These are phyloP conservation scores for Pluvianellus socialis DNA, from an alignment of 2,113 vertebrate genomes.

Conservation along the genomic window DNA sequence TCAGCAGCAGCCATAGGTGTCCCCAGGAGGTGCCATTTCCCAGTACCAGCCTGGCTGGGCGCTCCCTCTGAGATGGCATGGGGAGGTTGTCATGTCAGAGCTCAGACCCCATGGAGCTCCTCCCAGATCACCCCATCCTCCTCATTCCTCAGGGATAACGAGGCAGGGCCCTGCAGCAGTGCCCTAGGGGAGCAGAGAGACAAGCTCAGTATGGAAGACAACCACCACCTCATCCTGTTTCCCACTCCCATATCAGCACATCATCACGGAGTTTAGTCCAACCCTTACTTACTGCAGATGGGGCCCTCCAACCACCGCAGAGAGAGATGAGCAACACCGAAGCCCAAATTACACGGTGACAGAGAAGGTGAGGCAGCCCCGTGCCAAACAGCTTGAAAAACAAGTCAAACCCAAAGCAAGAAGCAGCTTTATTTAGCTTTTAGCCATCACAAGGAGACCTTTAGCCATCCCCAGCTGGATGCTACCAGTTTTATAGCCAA, in stretches of 20 bases:
- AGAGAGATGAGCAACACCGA: background rate
- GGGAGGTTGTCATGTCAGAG: background rate
- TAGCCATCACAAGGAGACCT: background rate
- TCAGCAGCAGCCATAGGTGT: background rate
- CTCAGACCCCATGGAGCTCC: background rate
- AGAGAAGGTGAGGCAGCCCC: background rate
- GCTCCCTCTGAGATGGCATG: accelerated
- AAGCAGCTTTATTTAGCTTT: background rate
- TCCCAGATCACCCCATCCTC: background rate
- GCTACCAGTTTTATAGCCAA: background rate
- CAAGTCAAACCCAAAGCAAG: background rate
- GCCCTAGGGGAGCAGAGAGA: background rate
- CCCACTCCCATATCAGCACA: accelerated
- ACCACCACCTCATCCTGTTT: background rate
- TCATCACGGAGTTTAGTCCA: background rate
- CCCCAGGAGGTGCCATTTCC: background rate
- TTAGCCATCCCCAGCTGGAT: background rate
- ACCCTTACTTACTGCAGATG: background rate
- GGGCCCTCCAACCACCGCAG: background rate
- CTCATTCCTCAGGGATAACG: accelerated
- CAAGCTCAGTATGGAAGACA: accelerated
- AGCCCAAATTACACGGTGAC: background rate
- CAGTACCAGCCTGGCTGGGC: too few species aligned
- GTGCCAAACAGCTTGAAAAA: background rate
- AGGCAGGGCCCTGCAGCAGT: background rate